Base-by-base conservation (phyloP, 2,113 vertebrate species). In the Gasterosteus aculeatus region DNA sequence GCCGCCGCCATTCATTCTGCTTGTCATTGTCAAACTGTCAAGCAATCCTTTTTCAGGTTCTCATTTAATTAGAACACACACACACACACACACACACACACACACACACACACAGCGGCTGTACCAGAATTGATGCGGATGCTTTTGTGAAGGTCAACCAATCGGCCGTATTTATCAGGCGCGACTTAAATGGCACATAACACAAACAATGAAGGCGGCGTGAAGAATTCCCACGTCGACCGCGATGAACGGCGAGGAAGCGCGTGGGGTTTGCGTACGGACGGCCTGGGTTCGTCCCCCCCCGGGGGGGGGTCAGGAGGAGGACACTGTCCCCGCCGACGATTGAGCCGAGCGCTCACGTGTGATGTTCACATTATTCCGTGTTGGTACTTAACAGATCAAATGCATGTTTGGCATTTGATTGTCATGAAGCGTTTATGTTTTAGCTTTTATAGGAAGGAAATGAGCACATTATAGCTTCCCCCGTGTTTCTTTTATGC, bases 121-220 rank as follows among this genome's bases (percentile, higher is more conserved):
- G 53, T 44, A 33, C 49, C 77, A 57, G 77, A 85, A 86, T 64
- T 80, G 79, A 85, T 85, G 82, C 75, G 77, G 54, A 82, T 70
- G 84, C 85, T 79, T 82, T 79, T 67, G 67, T 87, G 86, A 89
- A 90, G 88, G 90, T 89, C 89, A 88, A 83, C 87, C 81, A 75
- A 80, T 70, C 75, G 51, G 80, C 75, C 12, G 61, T 10, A 83
- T 77, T 80, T 83, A 87, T 89, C 87, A 78, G 56, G 77, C 69
- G 46, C 49, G 71, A 71, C 70, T 78, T 84, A 85, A 88, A 91
- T 86, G 87, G 84, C 74, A 84, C 60, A 69, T 61, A 75, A 51
- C 68, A 61, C 57, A 19, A 79, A 72, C 63, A 73, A 61, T 71
- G 60, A 18, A 71, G 29, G 26, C 26, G 15, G 42, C 57, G 75